A percentile compares a stretch with the other conserved stretches of the same genome.
These are phyloP conservation scores for Hiodon tergisus DNA, from an alignment of 2,113 vertebrate species.

Conservation along the genomic window DNA sequence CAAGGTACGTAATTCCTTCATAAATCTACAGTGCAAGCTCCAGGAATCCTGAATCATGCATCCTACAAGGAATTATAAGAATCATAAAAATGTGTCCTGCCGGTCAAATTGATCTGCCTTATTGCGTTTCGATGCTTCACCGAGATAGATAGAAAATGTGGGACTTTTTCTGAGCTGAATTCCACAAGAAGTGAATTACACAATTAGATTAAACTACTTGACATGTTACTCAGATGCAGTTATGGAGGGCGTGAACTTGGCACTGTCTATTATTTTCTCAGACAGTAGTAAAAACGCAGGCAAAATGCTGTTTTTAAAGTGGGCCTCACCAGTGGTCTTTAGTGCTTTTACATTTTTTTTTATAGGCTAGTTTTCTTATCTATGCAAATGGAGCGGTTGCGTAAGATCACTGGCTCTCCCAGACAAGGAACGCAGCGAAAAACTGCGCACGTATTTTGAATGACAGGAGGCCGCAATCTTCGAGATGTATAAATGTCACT, in stretches of 20 bases:
- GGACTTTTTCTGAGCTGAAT: conserved; percentile 26
- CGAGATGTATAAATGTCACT: neutral
- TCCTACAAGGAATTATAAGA: conserved; percentile 29
- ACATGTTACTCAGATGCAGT: conserved; percentile 32
- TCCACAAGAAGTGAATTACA: conserved; percentile 32
- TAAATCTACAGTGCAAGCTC: conserved; percentile 31
- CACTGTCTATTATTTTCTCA: conserved; percentile 22
- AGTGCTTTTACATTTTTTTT: neutral
- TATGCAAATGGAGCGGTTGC: too few relatives aligned
- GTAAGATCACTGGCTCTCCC: too few relatives aligned
- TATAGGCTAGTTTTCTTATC: neutral
- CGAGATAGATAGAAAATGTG: conserved; percentile 25
- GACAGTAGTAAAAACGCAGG: conserved; percentile 14
- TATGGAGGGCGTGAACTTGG: conserved; percentile 29
- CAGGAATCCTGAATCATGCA: conserved; percentile 9
- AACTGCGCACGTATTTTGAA: neutral
- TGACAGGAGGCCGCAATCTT: neutral
- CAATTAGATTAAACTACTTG: conserved; percentile 26
- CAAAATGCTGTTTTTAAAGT: neutral
- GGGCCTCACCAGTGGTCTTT: neutral
- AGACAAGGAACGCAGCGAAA: neutral
- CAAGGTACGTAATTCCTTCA: conserved; percentile 39
- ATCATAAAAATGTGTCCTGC: conserved; percentile 23
- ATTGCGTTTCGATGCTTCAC: neutral
- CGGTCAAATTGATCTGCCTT: conserved; percentile 31